These are phyloP conservation scores for Agonopterix subpropinquella DNA, from an alignment of 2,888 invertebrate species.

Conservation along the genomic window DNA sequence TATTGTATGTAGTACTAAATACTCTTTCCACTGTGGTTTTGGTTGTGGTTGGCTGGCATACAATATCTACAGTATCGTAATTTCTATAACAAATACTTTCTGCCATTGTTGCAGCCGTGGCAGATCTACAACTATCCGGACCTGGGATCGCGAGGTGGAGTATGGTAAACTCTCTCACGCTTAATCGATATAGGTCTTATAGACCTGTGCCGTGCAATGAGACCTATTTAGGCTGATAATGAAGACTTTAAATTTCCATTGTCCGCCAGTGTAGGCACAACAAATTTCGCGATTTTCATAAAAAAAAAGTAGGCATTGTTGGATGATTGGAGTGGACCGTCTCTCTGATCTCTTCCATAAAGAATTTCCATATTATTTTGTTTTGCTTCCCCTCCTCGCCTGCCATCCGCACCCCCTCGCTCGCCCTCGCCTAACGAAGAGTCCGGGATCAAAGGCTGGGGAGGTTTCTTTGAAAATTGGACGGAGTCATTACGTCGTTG, in stretches of 20 bases:
- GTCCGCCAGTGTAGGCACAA: neutral
- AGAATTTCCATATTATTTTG: conserved; percentile 66
- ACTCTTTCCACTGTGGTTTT: too few species aligned
- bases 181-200: neutral
- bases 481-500: conserved; percentile 46
- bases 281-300: conserved; percentile 12
- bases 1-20: too few species aligned
- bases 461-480: conserved; percentile 53
- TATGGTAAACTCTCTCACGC: neutral
- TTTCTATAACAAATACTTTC: too few species aligned
- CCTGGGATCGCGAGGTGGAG: neutral
- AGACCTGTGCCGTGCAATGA: neutral
- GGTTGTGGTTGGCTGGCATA: too few species aligned
- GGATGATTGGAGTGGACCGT: conserved; percentile 41
- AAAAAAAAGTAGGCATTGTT: conserved; percentile 39
- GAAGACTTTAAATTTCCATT: too few species aligned
- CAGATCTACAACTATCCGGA: too few species aligned
- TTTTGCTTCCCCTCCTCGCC: conserved; percentile 18
- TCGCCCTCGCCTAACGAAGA: conserved; percentile 16
- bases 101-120: too few species aligned
- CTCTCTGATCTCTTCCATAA: conserved; percentile 50
- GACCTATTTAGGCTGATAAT: too few species aligned
- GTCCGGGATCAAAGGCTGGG: conserved; percentile 22
- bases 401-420: conserved; percentile 2
- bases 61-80: too few species aligned